Evolutionary conservation across 2,797 vertebrate genomes (phyloP).

Genomic region (Poliocrania exsul): DNA sequence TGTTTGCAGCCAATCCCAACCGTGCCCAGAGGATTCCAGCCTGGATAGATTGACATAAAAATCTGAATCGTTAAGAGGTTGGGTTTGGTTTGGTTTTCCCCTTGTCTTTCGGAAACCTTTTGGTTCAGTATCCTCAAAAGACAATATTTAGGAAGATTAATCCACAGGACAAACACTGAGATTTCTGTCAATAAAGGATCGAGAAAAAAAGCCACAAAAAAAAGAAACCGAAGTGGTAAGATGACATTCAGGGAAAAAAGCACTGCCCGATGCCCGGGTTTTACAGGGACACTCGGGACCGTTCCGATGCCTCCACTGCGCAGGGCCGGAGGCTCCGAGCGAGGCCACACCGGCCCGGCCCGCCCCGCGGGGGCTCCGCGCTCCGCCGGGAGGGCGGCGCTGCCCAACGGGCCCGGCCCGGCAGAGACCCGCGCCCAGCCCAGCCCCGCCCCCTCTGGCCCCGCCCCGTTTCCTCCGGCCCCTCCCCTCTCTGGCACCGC

Average conservation of each 20-base stretch:
- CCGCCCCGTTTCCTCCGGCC: too few species aligned
- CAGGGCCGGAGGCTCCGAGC: not conserved
- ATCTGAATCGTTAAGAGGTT: fast-evolving
- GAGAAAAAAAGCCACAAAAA: not conserved
- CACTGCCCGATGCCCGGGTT: not conserved
- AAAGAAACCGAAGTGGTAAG: not conserved
- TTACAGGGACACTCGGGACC: too few species aligned
- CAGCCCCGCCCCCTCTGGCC: too few species aligned
- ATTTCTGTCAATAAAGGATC: not conserved
- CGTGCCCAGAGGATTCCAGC: too few species aligned
- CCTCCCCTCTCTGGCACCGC: too few species aligned
- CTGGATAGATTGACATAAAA: not conserved
- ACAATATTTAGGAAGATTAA: fast-evolving
- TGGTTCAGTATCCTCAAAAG: not conserved
- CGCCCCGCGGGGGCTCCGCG: too few species aligned
- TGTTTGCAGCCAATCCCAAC: not conserved
- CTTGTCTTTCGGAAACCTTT: fast-evolving
- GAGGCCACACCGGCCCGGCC: too few species aligned
- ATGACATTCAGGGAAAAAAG: not conserved
- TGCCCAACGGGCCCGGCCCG: too few species aligned
- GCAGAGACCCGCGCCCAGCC: too few species aligned
- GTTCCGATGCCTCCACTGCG: not conserved
- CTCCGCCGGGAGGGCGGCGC: too few species aligned
- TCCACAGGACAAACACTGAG: not conserved
- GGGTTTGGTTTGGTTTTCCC: not conserved